Percentiles rank a stretch among this genome's conserved stretches.
phyloP scores from a whole-genome alignment of 2,888 invertebrate genomes.

The Nephrotoma guestfalica region DNA sequence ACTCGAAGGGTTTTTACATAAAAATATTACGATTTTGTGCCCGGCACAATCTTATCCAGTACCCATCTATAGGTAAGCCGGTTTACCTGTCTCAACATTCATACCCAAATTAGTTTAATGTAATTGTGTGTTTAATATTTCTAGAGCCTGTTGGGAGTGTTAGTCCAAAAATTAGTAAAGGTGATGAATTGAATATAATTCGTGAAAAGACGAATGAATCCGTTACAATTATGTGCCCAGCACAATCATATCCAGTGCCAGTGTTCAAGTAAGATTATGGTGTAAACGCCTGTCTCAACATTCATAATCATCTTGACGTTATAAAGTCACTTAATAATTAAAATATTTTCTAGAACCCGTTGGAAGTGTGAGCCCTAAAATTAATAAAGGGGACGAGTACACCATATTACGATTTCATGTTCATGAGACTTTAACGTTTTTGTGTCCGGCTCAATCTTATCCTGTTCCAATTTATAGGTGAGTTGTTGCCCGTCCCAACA shows the following conservation, averaged over 20 bases:
- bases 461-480: conserved; percentile 59
- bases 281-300: conserved; percentile 26
- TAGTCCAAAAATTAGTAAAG: conserved; percentile 51
- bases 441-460: conserved; percentile 57
- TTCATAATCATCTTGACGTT: conserved; percentile 27
- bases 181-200: conserved; percentile 45
- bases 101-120: background rate
- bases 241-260: conserved; percentile 56
- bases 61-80: conserved; percentile 54
- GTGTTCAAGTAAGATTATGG: conserved; percentile 39
- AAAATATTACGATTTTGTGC: conserved; percentile 42
- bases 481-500: conserved; percentile 32
- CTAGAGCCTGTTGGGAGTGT: conserved; percentile 61
- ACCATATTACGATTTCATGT: conserved; percentile 29
- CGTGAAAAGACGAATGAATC: conserved; percentile 37
- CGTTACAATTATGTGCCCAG: conserved; percentile 48
- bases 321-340: background rate
- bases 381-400: conserved; percentile 18
- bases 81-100: conserved; percentile 1
- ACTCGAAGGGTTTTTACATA: conserved; percentile 23
- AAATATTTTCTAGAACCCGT: conserved; percentile 34
- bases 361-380: conserved; percentile 45
- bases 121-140: conserved; percentile 6
- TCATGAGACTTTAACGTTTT: conserved; percentile 38
- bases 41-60: conserved; percentile 54